Conservation (phyloP, 2,888 invertebrate genomes). For the Andrena minutula region DNA sequence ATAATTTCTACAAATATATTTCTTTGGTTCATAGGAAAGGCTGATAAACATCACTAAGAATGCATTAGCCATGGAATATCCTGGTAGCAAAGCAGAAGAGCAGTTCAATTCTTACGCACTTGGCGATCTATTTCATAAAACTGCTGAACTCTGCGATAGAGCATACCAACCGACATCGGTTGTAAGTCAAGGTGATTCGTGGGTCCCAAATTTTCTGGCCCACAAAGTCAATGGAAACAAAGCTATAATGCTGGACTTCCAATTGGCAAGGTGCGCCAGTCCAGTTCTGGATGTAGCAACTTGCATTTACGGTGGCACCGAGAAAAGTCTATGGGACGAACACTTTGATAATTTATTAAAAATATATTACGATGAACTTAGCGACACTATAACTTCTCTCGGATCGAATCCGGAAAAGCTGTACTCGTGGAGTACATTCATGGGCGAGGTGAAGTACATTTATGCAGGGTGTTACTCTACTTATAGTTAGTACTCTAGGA, state of each 20-base stretch:
- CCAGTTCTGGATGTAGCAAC: constrained; percentile 88
- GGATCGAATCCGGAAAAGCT: constrained; percentile 88
- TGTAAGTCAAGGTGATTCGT: constrained; percentile 90
- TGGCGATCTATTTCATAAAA: constrained; percentile 86
- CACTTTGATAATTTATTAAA: constrained; percentile 88
- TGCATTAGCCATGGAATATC: constrained; percentile 88
- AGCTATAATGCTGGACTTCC: constrained; percentile 90
- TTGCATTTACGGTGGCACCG: constrained; percentile 88
- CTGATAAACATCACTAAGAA: constrained; percentile 86
- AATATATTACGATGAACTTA: constrained; percentile 87
- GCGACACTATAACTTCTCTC: constrained; percentile 86
- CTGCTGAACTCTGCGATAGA: constrained; percentile 84
- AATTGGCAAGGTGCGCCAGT: constrained; percentile 87
- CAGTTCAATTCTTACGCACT: constrained; percentile 86
- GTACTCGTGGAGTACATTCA: constrained; percentile 86
- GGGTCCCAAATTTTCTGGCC: constrained; percentile 91
- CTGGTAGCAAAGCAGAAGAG: constrained; percentile 87
- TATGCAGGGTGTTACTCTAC: not conserved
- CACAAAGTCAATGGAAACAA: constrained; percentile 80
- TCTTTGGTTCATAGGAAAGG: constrained; percentile 60
- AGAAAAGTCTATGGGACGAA: constrained; percentile 86
- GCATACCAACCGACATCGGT: constrained; percentile 85
- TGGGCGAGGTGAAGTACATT: constrained; percentile 84
- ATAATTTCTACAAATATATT: not conserved
- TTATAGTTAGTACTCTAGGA: no score